These are phyloP conservation scores for Xylocopa sonorina DNA, from an alignment of 1,140 invertebrate species.

Conservation along the genomic window DNA sequence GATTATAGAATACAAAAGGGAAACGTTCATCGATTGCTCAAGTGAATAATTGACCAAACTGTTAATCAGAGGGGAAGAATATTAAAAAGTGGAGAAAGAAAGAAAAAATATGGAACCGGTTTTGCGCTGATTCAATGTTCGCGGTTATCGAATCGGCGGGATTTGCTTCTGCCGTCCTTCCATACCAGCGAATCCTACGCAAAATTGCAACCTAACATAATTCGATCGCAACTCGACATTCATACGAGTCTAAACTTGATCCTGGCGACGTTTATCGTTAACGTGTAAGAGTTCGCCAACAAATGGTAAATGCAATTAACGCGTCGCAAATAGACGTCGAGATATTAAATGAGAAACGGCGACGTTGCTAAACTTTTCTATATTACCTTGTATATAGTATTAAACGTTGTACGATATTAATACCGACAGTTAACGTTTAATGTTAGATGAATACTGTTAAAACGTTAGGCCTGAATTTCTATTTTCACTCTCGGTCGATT, in stretches of 20 bases:
- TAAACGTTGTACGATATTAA: constrained; percentile 58
- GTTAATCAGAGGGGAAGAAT: neutral
- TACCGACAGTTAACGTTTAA: constrained; percentile 49
- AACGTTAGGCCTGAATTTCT: constrained; percentile 47
- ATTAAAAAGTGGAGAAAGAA: too few relatives aligned
- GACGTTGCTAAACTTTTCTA: constrained; percentile 44
- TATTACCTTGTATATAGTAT: constrained; percentile 57
- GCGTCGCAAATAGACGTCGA: constrained; percentile 9
- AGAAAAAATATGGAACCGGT: constrained; percentile 1
- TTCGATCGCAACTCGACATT: neutral
- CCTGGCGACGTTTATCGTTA: neutral
- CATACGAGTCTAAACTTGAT: neutral
- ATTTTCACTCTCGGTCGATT: constrained; percentile 55
- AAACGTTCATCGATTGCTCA: constrained; percentile 25
- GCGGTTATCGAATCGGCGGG: constrained; percentile 47
- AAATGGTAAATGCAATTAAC: constrained; percentile 3
- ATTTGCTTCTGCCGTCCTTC: constrained; percentile 62
- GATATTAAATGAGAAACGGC: neutral
- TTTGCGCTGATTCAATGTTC: constrained; percentile 42
- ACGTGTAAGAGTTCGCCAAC: neutral
- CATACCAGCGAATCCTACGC: constrained; percentile 53
- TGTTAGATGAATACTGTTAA: constrained; percentile 51
- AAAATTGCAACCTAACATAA: constrained; percentile 36
- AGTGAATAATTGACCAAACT: neutral
- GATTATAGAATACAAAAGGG: neutral